Conservation (phyloP, 2,888 invertebrate genomes). For the Nyleta sp. region DNA sequence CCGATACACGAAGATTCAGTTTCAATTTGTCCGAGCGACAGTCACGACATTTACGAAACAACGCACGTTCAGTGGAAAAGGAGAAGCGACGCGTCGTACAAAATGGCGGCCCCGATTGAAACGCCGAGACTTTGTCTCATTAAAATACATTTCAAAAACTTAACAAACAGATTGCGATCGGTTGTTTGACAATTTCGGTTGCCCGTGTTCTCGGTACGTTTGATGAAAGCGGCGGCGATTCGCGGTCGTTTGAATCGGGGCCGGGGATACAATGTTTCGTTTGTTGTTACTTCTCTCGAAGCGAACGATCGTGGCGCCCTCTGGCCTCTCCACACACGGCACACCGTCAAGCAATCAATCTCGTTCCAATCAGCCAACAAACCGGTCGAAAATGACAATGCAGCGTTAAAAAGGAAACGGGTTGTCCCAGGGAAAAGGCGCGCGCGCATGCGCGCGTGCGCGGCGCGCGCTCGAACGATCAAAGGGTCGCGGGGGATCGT, state of each 20-base stretch:
- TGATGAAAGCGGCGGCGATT: not conserved
- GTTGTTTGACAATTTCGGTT: not conserved
- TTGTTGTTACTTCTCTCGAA: not conserved
- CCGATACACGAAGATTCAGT: conserved; percentile 56
- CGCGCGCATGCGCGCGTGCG: conserved; percentile 23
- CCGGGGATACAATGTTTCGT: conserved; percentile 1
- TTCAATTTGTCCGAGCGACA: conserved; percentile 52
- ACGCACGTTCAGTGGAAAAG: conserved; percentile 38
- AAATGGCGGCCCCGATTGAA: conserved; percentile 10
- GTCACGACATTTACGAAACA: conserved; percentile 48
- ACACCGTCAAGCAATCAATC: conserved; percentile 55
- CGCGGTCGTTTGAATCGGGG: conserved; percentile 2
- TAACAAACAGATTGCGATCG: conserved; percentile 6
- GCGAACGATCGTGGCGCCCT: conserved; percentile 23
- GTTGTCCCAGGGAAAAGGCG: conserved; percentile 9
- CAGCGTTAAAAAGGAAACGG: conserved; percentile 56
- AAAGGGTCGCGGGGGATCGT: too few species aligned
- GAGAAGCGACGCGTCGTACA: conserved; percentile 37
- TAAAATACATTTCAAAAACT: conserved; percentile 13
- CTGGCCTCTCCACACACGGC: conserved; percentile 45
- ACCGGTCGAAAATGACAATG: conserved; percentile 65
- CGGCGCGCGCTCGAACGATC: conserved; percentile 5
- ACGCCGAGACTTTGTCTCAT: not conserved
- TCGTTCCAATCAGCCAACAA: conserved; percentile 61
- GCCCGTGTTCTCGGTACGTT: too few species aligned